Evolutionary conservation across 2,797 vertebrate species (phyloP), one percentile per base, ranked within the genome.

Genomic region (Molothrus ater): DNA sequence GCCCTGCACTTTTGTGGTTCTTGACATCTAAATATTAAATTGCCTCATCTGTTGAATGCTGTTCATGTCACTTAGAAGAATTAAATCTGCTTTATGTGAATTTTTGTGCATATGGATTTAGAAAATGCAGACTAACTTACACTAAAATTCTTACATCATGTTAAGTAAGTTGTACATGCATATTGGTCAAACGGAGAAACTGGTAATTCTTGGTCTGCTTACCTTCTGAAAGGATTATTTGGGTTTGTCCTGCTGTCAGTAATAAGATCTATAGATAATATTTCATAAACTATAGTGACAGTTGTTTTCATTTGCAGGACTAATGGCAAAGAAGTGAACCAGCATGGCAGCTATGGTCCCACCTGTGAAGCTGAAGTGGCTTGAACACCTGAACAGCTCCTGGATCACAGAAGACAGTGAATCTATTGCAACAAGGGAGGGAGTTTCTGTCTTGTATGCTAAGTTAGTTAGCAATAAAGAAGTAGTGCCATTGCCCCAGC

Each of bases 331-430:
- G 97, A 96, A 99, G 96, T 99, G 98, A 99, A 96, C 92, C 97
- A 98, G 95, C 95, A 99, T 99, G 99, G 99, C 99, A 95, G 97
- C 98, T 90, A 99, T 98, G 98, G 99, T 99, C 95, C 99, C 99
- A 79, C 99, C 99, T 53, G 99, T 99, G 97, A 99, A 99, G 95
- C 98, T 99, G 88, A 99, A 99, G 98, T 99, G 99, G 99, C 98
- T 99, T 79, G 99, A 99, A 98, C 99, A 99, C 96, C 98, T 99
- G 2, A 99, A 99, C 98, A 99, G 99, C 98, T 99, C 99, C 56
- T 99, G 99, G 99, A 99, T 99, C 96, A 99, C 99, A 17, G 99
- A 99, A 96, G 99, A 99, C 98, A 99, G 99, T 85, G 99, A 99
- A 98, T 99, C 99, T 53, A 99, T 99, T 72, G 99, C 99, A 87